Percentiles rank a stretch among this genome's conserved stretches.
These are phyloP conservation scores for Aphelocoma californica DNA, from an alignment of 2,797 vertebrate genomes.

Conservation along the genomic window DNA sequence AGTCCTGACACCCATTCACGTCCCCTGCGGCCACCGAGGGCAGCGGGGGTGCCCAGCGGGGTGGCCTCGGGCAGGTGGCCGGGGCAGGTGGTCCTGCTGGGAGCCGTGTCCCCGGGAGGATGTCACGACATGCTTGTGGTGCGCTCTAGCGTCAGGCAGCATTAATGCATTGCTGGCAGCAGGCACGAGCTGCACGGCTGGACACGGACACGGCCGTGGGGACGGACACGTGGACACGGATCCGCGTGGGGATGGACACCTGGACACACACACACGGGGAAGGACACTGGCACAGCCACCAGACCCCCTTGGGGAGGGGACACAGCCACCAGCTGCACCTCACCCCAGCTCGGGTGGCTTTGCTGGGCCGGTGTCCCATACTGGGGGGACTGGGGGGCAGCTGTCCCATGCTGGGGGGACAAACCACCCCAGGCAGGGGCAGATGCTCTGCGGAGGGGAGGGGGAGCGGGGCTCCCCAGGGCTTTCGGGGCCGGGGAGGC, in stretches of 20 bases:
- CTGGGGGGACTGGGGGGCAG: too few relatives aligned
- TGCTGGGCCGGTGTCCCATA: background rate
- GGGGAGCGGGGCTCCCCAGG: background rate
- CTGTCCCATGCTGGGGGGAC: background rate
- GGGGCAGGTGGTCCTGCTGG: background rate
- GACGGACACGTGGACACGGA: too few relatives aligned
- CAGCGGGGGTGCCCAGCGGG: background rate
- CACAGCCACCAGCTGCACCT: background rate
- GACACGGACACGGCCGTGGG: too few relatives aligned
- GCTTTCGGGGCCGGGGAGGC: background rate
- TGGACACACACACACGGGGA: background rate
- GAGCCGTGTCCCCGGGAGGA: background rate
- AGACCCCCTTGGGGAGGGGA: background rate
- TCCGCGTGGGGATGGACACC: background rate
- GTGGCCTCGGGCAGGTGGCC: background rate
- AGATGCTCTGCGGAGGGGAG: background rate
- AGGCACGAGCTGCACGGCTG: background rate
- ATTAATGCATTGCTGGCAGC: slow-evolving; percentile 24
- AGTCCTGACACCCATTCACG: background rate
- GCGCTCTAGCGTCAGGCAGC: slow-evolving; percentile 62
- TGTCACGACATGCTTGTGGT: slow-evolving; percentile 16
- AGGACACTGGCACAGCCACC: background rate
- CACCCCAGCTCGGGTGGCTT: background rate
- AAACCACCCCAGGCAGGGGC: background rate
- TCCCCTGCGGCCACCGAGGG: background rate